These are phyloP conservation scores for Galerucella pusilla DNA, from an alignment of 2,888 invertebrate genomes.

Conservation along the genomic window DNA sequence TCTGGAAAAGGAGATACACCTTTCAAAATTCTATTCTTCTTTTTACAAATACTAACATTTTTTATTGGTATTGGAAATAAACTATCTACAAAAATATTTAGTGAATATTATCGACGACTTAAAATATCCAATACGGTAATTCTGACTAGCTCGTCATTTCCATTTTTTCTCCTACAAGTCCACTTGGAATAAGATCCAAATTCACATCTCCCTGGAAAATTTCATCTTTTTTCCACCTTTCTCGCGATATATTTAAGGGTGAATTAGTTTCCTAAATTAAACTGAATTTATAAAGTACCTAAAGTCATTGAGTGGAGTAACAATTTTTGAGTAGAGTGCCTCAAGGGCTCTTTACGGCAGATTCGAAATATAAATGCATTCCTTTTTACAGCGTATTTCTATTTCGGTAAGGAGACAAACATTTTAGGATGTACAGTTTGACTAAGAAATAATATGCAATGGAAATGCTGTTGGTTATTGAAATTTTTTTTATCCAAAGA, in stretches of 20 bases:
- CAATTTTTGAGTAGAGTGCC: conserved; percentile 16
- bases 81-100: too few relatives aligned
- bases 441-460: too few relatives aligned
- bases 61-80: too few relatives aligned
- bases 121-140: too few relatives aligned
- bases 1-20: too few relatives aligned
- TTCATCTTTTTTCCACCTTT: neutral
- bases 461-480: too few relatives aligned
- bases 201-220: neutral
- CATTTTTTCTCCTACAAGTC: neutral
- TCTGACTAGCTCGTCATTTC: neutral
- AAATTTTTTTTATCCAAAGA: too few relatives aligned
- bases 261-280: conserved; percentile 28
- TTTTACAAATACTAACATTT: too few relatives aligned
- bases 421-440: neutral
- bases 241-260: neutral
- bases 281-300: conserved; percentile 19
- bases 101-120: too few relatives aligned
- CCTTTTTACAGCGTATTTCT: conserved; percentile 16
- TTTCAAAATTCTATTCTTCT: too few relatives aligned
- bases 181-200: neutral
- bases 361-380: conserved; percentile 25
- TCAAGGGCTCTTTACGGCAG: conserved; percentile 18
- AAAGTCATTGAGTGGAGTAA: conserved; percentile 10
- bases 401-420: conserved; percentile 17